These are phyloP conservation scores for Elegia similella DNA, from an alignment of 2,888 invertebrate genomes.

Conservation along the genomic window DNA sequence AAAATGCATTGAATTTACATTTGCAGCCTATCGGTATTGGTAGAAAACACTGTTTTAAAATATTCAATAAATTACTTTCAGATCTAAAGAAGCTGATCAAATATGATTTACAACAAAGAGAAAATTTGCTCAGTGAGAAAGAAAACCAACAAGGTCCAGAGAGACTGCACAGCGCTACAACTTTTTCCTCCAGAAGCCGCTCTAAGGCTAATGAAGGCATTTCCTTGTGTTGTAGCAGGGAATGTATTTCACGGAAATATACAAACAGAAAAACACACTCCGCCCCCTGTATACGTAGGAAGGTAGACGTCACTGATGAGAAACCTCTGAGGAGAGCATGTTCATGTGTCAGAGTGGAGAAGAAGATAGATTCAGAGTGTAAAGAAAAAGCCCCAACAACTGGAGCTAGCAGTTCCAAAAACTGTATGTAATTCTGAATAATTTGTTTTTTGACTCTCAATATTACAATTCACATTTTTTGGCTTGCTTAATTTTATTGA, in stretches of 20 bases:
- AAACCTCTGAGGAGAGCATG: constrained; percentile 55
- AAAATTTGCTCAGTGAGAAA: constrained; percentile 39
- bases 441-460: too few relatives aligned
- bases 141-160: constrained; percentile 54
- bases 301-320: constrained; percentile 32
- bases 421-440: constrained; percentile 52
- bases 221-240: constrained; percentile 46
- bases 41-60: too few relatives aligned
- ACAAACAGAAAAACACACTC: constrained; percentile 49
- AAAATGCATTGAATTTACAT: too few relatives aligned
- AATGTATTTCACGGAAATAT: constrained; percentile 42
- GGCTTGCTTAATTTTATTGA: too few relatives aligned
- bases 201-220: constrained; percentile 48
- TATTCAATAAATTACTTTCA: too few relatives aligned
- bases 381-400: constrained; percentile 40
- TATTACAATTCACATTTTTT: too few relatives aligned
- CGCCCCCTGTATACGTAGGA: constrained; percentile 53
- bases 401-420: constrained; percentile 44
- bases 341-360: constrained; percentile 60
- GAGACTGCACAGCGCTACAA: constrained; percentile 70
- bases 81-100: constrained; percentile 86
- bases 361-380: constrained; percentile 41
- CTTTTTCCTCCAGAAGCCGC: constrained; percentile 66
- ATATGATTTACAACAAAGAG: constrained; percentile 76
- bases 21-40: too few relatives aligned